A percentile compares a stretch with the other conserved stretches of the same genome.
These are phyloP conservation scores for Pollenia griseotomentosa DNA, from an alignment of 2,888 invertebrate genomes.

Conservation along the genomic window DNA sequence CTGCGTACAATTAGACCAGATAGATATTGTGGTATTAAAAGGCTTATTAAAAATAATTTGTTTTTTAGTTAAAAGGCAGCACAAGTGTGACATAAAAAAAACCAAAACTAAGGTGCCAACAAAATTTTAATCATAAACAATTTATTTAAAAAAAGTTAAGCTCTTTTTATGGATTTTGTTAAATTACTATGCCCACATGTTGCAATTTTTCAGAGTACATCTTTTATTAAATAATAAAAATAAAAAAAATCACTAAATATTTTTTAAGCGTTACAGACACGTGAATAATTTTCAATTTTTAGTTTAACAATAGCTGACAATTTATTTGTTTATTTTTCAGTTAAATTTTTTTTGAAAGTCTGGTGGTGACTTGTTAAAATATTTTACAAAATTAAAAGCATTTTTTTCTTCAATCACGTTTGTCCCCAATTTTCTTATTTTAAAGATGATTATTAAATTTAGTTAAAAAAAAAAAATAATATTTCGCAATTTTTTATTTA, in stretches of 20 bases:
- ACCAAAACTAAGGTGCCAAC: too few relatives aligned
- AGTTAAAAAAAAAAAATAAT: conserved; percentile 4
- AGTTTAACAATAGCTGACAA: conserved; percentile 15
- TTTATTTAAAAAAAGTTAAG: neutral
- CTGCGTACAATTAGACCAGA: too few relatives aligned
- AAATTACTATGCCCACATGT: neutral
- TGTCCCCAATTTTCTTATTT: conserved; percentile 55
- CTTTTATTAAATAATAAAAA: conserved; percentile 20
- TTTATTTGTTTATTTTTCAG: neutral
- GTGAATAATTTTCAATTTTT: conserved; percentile 60
- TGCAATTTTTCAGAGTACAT: conserved; percentile 18
- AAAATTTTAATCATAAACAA: too few relatives aligned
- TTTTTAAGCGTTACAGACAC: conserved; percentile 41
- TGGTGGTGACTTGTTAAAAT: conserved; percentile 30
- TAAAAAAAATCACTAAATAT: neutral
- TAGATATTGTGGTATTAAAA: too few relatives aligned
- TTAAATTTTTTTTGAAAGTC: neutral
- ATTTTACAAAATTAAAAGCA: conserved; percentile 29
- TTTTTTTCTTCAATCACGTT: conserved; percentile 66
- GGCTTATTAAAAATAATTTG: too few relatives aligned
- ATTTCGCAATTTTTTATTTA: conserved; percentile 33
- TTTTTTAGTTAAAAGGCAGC: too few relatives aligned
- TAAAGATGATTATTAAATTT: conserved; percentile 22
- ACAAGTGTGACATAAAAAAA: too few relatives aligned
- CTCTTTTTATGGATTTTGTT: neutral